phyloP scores from a whole-genome alignment of 1,140 invertebrate genomes.

The Cydia splendana region DNA sequence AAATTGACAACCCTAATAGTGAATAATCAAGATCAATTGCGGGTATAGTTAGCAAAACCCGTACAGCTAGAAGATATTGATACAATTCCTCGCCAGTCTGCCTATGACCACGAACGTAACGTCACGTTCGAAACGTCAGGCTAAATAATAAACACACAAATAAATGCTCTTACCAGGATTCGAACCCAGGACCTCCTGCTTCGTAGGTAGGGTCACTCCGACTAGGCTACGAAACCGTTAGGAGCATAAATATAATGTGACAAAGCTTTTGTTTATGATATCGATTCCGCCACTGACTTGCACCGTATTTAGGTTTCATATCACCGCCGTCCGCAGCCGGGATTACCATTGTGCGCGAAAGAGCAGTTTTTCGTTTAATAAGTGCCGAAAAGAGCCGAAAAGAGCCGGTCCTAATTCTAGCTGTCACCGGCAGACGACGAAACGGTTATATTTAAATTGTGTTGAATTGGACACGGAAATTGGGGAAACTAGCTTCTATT shows the following conservation, averaged over 20 bases:
- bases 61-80: too few relatives aligned
- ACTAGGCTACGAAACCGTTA: too few relatives aligned
- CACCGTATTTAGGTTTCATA: constrained; percentile 26
- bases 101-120: too few relatives aligned
- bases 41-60: too few relatives aligned
- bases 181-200: too few relatives aligned
- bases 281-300: not conserved
- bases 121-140: too few relatives aligned
- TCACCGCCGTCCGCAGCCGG: constrained; percentile 34
- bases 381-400: constrained; percentile 41
- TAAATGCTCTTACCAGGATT: too few relatives aligned
- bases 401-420: constrained; percentile 57
- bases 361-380: constrained; percentile 67
- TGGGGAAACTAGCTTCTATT: not conserved
- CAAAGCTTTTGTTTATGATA: not conserved
- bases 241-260: not conserved
- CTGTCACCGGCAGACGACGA: constrained; percentile 48
- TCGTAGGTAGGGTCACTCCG: too few relatives aligned
- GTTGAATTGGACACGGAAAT: constrained; percentile 31
- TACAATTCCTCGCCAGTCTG: too few relatives aligned
- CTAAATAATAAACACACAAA: too few relatives aligned
- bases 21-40: too few relatives aligned
- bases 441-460: constrained; percentile 25
- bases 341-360: constrained; percentile 56
- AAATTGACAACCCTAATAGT: too few relatives aligned